Evolutionary conservation across 2,797 vertebrate genomes (phyloP), one percentile per base, ranked within the genome.

Genomic region (Helarctos malayanus): DNA sequence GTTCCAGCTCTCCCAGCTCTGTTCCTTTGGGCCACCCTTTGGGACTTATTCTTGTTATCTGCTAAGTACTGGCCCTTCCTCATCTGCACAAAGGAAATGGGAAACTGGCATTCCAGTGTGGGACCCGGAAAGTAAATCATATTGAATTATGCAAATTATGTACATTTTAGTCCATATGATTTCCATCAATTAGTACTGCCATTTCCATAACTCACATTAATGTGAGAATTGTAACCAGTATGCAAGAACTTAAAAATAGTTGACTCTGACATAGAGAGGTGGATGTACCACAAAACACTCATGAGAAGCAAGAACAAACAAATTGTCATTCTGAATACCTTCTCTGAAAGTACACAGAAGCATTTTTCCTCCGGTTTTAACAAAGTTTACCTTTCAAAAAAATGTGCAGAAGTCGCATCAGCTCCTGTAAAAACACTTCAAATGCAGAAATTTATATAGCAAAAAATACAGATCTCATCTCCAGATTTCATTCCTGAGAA

Each of bases 201-300:
- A 41, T 84, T 96, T 68, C 63, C 4, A 23, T 41, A 75, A 65
- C 45, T 95, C 23, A 83, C 1, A 19, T 5, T 93, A 86, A 86
- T 94, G 41, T 69, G 27, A 65, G 78, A 49, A 76, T 90, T 41
- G 29, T 82, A 92, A 68, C 63, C 11, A 90, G 68, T 54, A 65
- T 96, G n/a, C 5, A 49, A 88, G 71, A 84, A 32, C 18, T 90
- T 87, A 71, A 92, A 96, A 56, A 61, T 25, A 90, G 18, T 35
- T 86, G 32, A 57, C 32, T 91, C 3, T 47, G 2, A 45, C 8
- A 21, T 16, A 93, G 41, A 54, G 38, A 84, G 41, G 1, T n/a
- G 5, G 47, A 49, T 16, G 35, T 29, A n/a, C 7, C 75, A 61
- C 38, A 81, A 49, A 96, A 35, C 9, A 89, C 23, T 29, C 56